Evolutionary conservation across 2,113 vertebrate species (phyloP).

Genomic region (Lucifuga dentata): DNA sequence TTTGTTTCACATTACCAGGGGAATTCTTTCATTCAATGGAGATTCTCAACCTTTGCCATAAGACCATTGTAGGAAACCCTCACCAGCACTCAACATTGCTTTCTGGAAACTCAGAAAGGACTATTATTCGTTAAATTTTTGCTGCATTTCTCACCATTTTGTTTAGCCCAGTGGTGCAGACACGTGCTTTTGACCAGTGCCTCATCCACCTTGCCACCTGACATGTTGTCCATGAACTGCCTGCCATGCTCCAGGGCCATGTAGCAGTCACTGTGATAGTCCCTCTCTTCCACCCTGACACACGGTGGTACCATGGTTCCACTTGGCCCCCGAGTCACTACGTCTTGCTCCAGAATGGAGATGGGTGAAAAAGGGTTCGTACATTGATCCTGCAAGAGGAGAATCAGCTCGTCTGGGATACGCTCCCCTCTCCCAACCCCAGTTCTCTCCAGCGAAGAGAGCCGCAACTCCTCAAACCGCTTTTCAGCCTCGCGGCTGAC

Average conservation of each 20-base stretch:
- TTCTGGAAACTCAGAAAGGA: too few relatives aligned
- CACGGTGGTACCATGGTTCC: slow-evolving; percentile 74
- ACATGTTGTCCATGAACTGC: slow-evolving; percentile 99
- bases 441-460: slow-evolving; percentile 84
- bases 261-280: slow-evolving; percentile 97
- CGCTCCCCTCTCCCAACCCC: slow-evolving; percentile 87
- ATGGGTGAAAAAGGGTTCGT: slow-evolving; percentile 97
- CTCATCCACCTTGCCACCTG: slow-evolving; percentile 97
- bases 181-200: slow-evolving; percentile 95
- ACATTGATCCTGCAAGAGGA: slow-evolving; percentile 96
- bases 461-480: slow-evolving; percentile 92
- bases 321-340: slow-evolving; percentile 75
- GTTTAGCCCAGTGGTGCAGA: slow-evolving; percentile 95
- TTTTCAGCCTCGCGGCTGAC: slow-evolving; percentile 94
- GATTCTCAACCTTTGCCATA: too few relatives aligned
- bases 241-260: slow-evolving; percentile 96
- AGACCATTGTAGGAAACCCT: too few relatives aligned
- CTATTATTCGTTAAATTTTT: too few relatives aligned
- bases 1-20: too few relatives aligned
- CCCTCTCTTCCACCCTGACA: slow-evolving; percentile 93
- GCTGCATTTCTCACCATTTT: slow-evolving; percentile 86
- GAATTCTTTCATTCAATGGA: too few relatives aligned
- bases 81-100: too few relatives aligned
- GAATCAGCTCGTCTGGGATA: slow-evolving; percentile 92
- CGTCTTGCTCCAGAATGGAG: slow-evolving; percentile 86